Percentiles rank a stretch among this genome's conserved stretches.
Conservation (phyloP, 2,113 vertebrate genomes). For the Caranx ignobilis region DNA sequence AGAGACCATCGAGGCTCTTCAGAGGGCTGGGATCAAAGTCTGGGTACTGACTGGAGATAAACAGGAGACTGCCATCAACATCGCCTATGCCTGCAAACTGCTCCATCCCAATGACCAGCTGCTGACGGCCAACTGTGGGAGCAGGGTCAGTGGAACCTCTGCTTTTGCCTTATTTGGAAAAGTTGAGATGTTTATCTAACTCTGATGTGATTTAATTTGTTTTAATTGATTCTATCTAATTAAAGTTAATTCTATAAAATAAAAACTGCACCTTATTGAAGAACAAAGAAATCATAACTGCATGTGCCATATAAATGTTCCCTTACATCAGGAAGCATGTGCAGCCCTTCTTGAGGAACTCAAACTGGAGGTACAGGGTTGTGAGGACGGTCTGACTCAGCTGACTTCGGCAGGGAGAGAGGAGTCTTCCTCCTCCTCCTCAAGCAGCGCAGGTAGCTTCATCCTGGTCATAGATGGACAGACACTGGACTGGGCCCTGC, state of each 20-base stretch:
- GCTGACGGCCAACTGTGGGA: slow-evolving; percentile 86
- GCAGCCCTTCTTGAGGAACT: slow-evolving; percentile 83
- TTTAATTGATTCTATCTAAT: too few species aligned
- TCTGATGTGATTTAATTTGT: too few species aligned
- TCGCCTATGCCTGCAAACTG: slow-evolving; percentile 91
- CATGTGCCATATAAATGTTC: background rate
- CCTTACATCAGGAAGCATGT: slow-evolving; percentile 86
- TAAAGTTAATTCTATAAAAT: too few species aligned
- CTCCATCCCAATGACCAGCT: slow-evolving; percentile 86
- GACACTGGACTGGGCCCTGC: slow-evolving; percentile 86
- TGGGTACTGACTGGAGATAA: slow-evolving; percentile 98
- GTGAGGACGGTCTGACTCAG: background rate
- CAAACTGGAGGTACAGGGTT: slow-evolving; percentile 77
- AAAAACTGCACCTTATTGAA: too few species aligned
- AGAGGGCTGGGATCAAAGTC: slow-evolving; percentile 91
- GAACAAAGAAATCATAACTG: too few species aligned
- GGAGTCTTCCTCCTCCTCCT: background rate
- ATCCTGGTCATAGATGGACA: slow-evolving; percentile 89
- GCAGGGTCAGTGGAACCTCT: slow-evolving; percentile 81
- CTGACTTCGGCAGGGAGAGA: background rate
- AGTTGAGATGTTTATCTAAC: background rate
- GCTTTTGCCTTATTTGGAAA: background rate
- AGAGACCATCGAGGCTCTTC: slow-evolving; percentile 91
- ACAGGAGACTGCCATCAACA: slow-evolving; percentile 94
- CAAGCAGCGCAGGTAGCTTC: slow-evolving; percentile 1